Conservation (phyloP, 1,140 invertebrate species). For the Limonius californicus region DNA sequence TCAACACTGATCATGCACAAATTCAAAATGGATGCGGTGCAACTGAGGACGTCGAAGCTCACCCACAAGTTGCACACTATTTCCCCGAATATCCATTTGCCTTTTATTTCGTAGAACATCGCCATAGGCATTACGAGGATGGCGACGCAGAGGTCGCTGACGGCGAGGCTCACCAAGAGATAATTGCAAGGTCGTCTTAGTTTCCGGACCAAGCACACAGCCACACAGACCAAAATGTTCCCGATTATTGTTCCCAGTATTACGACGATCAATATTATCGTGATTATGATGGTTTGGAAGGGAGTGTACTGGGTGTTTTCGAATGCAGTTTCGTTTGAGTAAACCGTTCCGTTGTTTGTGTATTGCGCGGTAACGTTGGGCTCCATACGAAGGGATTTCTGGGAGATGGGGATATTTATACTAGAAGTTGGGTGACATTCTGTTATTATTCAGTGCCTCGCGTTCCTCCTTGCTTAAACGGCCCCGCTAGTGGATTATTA, state of each 20-base stretch:
- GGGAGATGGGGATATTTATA: not conserved
- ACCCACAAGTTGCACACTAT: slow-evolving; percentile 84
- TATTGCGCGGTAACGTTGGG: slow-evolving; percentile 4
- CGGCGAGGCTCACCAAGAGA: slow-evolving; percentile 84
- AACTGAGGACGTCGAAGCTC: slow-evolving; percentile 76
- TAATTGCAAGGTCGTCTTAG: slow-evolving; percentile 81
- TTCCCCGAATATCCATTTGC: slow-evolving; percentile 79
- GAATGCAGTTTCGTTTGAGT: not conserved
- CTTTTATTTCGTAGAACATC: slow-evolving; percentile 74
- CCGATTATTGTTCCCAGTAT: slow-evolving; percentile 81
- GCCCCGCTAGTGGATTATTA: not conserved
- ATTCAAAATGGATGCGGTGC: slow-evolving; percentile 87
- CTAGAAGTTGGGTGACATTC: not conserved
- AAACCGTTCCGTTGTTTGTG: slow-evolving; percentile 18
- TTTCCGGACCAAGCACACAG: slow-evolving; percentile 82
- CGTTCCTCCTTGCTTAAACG: not conserved
- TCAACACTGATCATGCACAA: slow-evolving; percentile 89
- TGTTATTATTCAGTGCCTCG: no score
- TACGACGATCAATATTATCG: slow-evolving; percentile 67
- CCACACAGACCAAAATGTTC: slow-evolving; percentile 83
- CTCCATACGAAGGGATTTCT: slow-evolving; percentile 18
- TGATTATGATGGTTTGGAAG: slow-evolving; percentile 62
- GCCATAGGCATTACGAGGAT: slow-evolving; percentile 84
- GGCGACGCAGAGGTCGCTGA: slow-evolving; percentile 81
- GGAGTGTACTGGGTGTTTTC: not conserved